Conservation (phyloP, 2,113 vertebrate species). For the Pleuronectes platessa region DNA sequence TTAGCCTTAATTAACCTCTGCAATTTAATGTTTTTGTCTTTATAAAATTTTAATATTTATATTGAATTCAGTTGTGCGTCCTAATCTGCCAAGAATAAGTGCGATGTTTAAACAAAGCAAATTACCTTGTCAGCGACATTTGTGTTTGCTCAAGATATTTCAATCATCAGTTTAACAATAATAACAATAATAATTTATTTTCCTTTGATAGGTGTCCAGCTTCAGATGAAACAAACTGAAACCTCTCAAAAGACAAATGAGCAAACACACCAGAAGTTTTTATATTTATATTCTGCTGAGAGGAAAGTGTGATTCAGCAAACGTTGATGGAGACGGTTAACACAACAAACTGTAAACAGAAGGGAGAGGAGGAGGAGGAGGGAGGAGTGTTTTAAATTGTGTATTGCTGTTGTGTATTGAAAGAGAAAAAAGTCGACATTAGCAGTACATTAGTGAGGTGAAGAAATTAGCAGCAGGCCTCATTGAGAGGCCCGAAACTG, state of each 20-base stretch:
- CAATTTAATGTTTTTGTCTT: no score
- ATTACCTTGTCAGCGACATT: not conserved
- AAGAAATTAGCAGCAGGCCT: constrained; percentile 50
- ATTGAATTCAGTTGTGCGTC: not conserved
- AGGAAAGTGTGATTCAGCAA: no score
- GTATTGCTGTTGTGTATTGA: constrained; percentile 44
- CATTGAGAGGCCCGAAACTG: not conserved
- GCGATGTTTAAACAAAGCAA: not conserved
- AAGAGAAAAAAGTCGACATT: constrained; percentile 3
- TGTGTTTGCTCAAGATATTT: not conserved
- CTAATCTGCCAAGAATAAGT: no score
- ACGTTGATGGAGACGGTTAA: no score
- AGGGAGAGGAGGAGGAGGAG: not conserved
- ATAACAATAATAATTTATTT: not conserved
- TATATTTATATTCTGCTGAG: no score
- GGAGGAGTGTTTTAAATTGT: not conserved
- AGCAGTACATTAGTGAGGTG: constrained; percentile 43
- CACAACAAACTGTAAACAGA: not conserved
- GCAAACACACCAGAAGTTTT: not conserved
- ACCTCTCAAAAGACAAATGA: not conserved
- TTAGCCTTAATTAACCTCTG: no score
- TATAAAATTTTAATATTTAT: not conserved
- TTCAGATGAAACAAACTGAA: not conserved
- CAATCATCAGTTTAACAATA: not conserved
- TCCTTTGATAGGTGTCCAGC: not conserved